Conservation (phyloP, 2,113 vertebrate species). For the Parus major region DNA sequence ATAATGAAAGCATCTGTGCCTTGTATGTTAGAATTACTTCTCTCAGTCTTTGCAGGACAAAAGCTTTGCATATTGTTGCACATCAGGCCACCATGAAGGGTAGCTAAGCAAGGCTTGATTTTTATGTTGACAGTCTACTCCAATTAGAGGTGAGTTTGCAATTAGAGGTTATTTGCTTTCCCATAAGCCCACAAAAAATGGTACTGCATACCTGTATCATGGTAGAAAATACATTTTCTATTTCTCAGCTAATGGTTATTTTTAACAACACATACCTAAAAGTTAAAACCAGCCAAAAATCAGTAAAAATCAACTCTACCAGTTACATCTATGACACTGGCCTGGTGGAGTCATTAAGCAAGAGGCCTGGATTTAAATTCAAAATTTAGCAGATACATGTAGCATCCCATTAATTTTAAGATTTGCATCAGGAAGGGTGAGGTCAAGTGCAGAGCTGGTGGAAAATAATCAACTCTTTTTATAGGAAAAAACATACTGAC, state of each 20-base stretch:
- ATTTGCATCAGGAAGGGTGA: neutral
- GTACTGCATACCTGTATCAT: neutral
- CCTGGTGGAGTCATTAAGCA: neutral
- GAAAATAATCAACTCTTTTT: neutral
- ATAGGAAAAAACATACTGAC: neutral
- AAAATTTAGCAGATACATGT: neutral
- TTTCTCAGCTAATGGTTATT: neutral
- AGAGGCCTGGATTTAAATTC: neutral
- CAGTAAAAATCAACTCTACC: neutral
- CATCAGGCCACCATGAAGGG: neutral
- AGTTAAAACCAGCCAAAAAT: neutral
- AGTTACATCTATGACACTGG: neutral
- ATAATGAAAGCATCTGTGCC: neutral
- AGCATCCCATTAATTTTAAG: neutral
- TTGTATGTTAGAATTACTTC: conserved; percentile 11
- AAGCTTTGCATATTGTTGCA: conserved; percentile 10
- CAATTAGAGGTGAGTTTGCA: neutral
- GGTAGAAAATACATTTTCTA: neutral
- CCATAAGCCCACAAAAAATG: neutral
- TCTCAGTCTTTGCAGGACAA: neutral
- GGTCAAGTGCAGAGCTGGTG: neutral
- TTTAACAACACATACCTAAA: neutral
- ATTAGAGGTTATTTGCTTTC: neutral
- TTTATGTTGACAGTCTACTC: neutral
- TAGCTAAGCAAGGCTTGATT: neutral